A percentile compares a stretch with the other conserved stretches of the same genome.
These are phyloP conservation scores for Nyleta sp. DNA, from an alignment of 2,888 invertebrate genomes.

Conservation along the genomic window DNA sequence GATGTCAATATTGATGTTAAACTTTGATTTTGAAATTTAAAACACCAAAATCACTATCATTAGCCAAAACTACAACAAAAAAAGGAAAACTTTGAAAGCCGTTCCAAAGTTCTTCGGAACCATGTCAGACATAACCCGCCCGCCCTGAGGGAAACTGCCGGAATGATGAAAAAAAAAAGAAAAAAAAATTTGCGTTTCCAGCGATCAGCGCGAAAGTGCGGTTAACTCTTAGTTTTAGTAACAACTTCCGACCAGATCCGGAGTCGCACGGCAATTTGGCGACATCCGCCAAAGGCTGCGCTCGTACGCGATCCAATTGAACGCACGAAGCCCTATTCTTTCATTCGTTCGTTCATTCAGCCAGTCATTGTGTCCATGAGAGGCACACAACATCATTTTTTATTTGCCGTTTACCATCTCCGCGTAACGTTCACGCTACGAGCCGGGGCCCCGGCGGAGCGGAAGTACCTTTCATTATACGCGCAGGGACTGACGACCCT, in stretches of 20 bases:
- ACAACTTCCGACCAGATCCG: slow-evolving; percentile 69
- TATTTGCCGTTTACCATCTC: slow-evolving; percentile 75
- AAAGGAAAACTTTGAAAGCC: no score
- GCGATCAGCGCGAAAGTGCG: slow-evolving; percentile 34
- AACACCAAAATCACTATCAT: no score
- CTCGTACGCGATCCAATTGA: slow-evolving; percentile 81
- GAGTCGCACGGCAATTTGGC: slow-evolving; percentile 81
- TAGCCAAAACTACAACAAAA: no score
- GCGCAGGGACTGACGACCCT: slow-evolving; percentile 72
- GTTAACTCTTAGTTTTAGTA: slow-evolving; percentile 50
- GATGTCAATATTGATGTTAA: no score
- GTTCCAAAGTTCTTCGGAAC: no score
- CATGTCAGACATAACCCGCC: no score
- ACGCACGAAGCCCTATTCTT: slow-evolving; percentile 79
- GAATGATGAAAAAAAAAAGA: no score
- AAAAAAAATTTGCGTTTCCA: no score
- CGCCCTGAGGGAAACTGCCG: no score
- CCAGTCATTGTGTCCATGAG: slow-evolving; percentile 70
- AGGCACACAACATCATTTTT: slow-evolving; percentile 73
- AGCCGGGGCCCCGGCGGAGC: slow-evolving; percentile 70
- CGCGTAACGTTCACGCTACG: slow-evolving; percentile 65
- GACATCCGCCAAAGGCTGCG: slow-evolving; percentile 80
- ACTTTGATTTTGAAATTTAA: no score
- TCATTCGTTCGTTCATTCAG: no score
- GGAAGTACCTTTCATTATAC: slow-evolving; percentile 78